Evolutionary conservation across 2,113 vertebrate genomes (phyloP).

Genomic region (Silurus meridionalis): DNA sequence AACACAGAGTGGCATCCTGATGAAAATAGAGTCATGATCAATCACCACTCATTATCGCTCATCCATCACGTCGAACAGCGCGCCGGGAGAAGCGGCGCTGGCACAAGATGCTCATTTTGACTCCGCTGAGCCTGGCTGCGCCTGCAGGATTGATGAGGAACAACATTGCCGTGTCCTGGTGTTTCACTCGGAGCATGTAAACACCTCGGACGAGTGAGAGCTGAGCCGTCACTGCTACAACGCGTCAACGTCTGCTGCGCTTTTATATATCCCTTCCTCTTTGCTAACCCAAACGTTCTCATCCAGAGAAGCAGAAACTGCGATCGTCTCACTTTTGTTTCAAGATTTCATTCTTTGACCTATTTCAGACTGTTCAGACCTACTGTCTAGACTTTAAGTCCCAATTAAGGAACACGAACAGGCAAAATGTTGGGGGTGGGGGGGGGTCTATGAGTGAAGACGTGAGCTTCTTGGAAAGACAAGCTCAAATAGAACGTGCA

Average conservation of each 20-base stretch:
- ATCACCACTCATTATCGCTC: constrained; percentile 55
- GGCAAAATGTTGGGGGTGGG: not conserved
- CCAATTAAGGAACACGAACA: not conserved
- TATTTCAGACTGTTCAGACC: not conserved
- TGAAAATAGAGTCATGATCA: constrained; percentile 52
- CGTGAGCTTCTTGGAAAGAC: too few relatives aligned
- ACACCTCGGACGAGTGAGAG: not conserved
- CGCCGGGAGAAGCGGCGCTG: not conserved
- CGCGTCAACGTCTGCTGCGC: not conserved
- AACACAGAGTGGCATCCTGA: constrained; percentile 26
- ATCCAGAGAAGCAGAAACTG: not conserved
- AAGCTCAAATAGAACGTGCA: not conserved
- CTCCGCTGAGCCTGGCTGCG: not conserved
- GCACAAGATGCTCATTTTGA: not conserved
- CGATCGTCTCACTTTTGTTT: too few relatives aligned
- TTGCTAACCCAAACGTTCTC: not conserved
- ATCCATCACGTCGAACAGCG: constrained; percentile 53
- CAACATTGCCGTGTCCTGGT: not conserved
- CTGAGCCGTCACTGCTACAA: not conserved
- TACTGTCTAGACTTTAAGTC: not conserved
- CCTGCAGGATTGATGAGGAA: not conserved
- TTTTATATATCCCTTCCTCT: not conserved
- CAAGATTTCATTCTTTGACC: too few relatives aligned
- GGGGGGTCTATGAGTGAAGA: too few relatives aligned
- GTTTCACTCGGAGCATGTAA: not conserved